A percentile compares a stretch with the other conserved stretches of the same genome.
Evolutionary conservation across 2,113 vertebrate species (phyloP).

Genomic region (Corvus cornix): DNA sequence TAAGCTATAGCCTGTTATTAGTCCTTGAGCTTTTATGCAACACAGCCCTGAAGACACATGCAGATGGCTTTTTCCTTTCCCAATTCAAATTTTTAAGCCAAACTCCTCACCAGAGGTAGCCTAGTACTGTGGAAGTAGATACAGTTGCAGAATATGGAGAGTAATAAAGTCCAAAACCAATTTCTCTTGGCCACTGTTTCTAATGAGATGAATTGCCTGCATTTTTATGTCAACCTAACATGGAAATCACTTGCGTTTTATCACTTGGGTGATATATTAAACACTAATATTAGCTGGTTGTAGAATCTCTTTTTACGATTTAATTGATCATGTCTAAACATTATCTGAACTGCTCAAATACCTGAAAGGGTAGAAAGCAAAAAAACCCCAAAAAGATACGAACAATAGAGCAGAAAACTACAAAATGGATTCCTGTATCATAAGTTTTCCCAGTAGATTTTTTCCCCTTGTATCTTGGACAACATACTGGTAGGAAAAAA

Average conservation of each 20-base stretch:
- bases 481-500: not conserved
- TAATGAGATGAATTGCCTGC: not conserved
- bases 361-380: not conserved
- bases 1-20: not conserved
- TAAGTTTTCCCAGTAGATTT: not conserved
- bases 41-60: not conserved
- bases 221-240: not conserved
- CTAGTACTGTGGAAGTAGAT: not conserved
- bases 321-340: not conserved
- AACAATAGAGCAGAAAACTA: not conserved
- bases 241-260: not conserved
- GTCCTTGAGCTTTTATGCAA: not conserved
- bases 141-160: not conserved
- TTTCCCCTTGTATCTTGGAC: not conserved
- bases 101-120: not conserved
- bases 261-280: not conserved
- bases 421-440: not conserved
- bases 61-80: not conserved
- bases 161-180: accelerated
- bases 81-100: not conserved
- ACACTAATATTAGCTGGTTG: not conserved
- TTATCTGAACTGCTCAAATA: not conserved
- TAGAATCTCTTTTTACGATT: not conserved
- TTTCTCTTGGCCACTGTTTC: not conserved
- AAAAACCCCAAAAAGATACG: not conserved